Conservation (phyloP, 2,888 invertebrate species). For the Mythimna loreyi region DNA sequence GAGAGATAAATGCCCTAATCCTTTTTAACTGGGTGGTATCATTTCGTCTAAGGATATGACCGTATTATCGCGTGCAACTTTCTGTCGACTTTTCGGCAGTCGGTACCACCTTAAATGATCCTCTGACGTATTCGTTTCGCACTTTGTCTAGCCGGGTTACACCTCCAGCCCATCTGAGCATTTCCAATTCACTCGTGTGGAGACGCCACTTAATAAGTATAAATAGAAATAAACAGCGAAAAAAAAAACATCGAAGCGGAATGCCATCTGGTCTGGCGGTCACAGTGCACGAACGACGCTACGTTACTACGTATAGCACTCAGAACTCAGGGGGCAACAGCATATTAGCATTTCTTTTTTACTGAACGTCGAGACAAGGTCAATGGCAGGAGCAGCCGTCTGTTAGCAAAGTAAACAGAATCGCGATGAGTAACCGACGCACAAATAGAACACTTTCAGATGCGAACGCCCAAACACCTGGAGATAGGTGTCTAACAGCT, state of each 20-base stretch:
- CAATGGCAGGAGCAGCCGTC: conserved; percentile 86
- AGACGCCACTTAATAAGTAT: conserved; percentile 4
- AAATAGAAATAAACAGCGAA: neutral
- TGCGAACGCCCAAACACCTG: conserved; percentile 78
- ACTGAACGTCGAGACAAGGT: conserved; percentile 83
- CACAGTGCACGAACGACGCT: conserved; percentile 10
- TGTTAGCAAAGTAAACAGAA: conserved; percentile 85
- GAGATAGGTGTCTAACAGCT: conserved; percentile 69
- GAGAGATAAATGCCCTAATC: too few species aligned
- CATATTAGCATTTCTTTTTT: conserved; percentile 76
- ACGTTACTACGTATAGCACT: conserved; percentile 12
- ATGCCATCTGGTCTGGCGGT: conserved; percentile 36
- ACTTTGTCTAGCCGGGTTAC: too few species aligned
- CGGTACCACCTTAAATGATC: too few species aligned
- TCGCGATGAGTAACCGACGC: conserved; percentile 83
- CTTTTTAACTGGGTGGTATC: too few species aligned
- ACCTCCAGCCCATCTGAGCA: too few species aligned
- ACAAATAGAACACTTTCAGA: conserved; percentile 86
- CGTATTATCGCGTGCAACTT: too few species aligned
- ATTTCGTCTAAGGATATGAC: too few species aligned
- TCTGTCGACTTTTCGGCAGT: too few species aligned
- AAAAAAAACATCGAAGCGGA: conserved; percentile 2
- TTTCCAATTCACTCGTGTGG: too few species aligned
- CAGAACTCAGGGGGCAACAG: conserved; percentile 66
- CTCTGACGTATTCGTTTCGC: too few species aligned